These are phyloP conservation scores for Drosophila helvetica DNA, from an alignment of 2,888 invertebrate genomes.

Conservation along the genomic window DNA sequence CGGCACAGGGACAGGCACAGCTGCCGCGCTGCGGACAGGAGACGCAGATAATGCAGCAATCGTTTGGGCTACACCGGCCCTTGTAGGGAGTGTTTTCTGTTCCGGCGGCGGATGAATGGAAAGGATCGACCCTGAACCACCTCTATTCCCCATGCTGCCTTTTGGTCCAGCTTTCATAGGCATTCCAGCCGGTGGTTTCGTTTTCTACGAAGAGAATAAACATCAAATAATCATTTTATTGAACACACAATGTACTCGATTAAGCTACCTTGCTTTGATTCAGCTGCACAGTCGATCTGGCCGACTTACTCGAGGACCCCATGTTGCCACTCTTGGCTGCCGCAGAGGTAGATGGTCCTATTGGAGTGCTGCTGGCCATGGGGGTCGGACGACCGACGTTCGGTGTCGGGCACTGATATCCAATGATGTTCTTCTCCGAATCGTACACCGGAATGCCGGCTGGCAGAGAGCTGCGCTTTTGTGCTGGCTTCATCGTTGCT, in stretches of 20 bases:
- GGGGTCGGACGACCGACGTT: neutral
- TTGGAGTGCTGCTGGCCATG: slow-evolving; percentile 1
- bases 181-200: neutral
- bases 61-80: neutral
- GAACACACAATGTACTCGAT: neutral
- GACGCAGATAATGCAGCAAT: neutral
- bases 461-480: neutral
- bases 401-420: slow-evolving; percentile 40
- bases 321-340: neutral
- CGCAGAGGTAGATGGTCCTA: slow-evolving; percentile 7
- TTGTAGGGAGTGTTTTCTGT: neutral
- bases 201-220: neutral
- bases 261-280: neutral
- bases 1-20: neutral
- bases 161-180: neutral
- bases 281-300: neutral
- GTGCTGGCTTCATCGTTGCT: neutral
- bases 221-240: neutral
- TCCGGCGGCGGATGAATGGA: neutral
- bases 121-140: slow-evolving; percentile 10
- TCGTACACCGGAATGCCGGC: slow-evolving; percentile 50
- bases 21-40: neutral
- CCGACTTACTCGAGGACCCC: neutral
- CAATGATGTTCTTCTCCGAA: slow-evolving; percentile 49
- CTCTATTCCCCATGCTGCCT: neutral